These are phyloP conservation scores for Cisticola juncidis DNA, from an alignment of 2,113 vertebrate species.

Conservation along the genomic window DNA sequence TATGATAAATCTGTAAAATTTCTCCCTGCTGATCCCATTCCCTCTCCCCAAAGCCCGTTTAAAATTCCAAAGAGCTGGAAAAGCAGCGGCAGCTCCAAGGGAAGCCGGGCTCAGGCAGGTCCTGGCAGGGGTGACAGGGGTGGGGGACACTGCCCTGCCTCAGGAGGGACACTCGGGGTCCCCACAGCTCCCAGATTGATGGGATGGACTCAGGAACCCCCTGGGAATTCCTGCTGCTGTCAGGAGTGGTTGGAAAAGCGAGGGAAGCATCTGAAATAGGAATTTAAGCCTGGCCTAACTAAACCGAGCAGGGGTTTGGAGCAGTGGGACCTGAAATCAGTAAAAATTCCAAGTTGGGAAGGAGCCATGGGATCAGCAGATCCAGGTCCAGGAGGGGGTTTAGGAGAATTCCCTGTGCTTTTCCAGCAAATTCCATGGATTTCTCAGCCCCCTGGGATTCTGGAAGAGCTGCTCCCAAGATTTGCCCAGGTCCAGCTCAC, in stretches of 20 bases:
- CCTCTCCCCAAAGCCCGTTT: not conserved
- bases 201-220: not conserved
- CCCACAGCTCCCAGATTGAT: not conserved
- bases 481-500: fast-evolving
- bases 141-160: not conserved
- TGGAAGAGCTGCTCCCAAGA: not conserved
- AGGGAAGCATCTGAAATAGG: fast-evolving
- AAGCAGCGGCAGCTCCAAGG: fast-evolving
- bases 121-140: not conserved
- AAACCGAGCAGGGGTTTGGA: fast-evolving
- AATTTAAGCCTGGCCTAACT: not conserved
- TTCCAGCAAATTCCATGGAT: fast-evolving
- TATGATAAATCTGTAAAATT: fast-evolving
- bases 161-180: not conserved
- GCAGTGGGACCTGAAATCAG: not conserved
- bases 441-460: not conserved
- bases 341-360: fast-evolving
- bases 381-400: not conserved
- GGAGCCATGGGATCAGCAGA: not conserved
- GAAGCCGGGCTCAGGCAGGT: fast-evolving
- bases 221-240: not conserved
- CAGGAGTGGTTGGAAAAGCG: fast-evolving
- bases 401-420: not conserved
- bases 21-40: not conserved
- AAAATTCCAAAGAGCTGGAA: not conserved